Conservation (phyloP, 2,113 vertebrate genomes). For the Ptyas mucosa region DNA sequence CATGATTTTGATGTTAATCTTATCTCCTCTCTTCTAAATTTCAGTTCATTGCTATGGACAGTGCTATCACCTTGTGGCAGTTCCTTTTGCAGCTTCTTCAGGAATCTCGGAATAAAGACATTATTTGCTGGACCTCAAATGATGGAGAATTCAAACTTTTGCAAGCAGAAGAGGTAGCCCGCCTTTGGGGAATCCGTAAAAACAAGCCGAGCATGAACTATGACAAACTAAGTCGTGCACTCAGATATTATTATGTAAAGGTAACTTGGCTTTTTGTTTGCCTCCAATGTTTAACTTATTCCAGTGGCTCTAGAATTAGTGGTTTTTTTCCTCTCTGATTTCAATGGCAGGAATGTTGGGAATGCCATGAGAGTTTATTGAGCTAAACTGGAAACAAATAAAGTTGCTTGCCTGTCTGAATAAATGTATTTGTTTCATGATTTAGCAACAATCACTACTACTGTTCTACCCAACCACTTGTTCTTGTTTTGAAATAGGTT, state of each 20-base stretch:
- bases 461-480: neutral
- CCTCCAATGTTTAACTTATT: neutral
- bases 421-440: neutral
- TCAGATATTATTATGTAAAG: constrained; percentile 98
- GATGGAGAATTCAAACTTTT: constrained; percentile 96
- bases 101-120: constrained; percentile 86
- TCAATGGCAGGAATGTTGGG: constrained; percentile 17
- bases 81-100: constrained; percentile 95
- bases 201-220: constrained; percentile 99
- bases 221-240: constrained; percentile 95
- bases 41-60: constrained; percentile 89
- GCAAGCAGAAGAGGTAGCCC: constrained; percentile 95
- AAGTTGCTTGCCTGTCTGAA: neutral
- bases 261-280: constrained; percentile 64
- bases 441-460: neutral
- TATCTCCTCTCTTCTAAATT: constrained; percentile 45
- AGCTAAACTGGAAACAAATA: neutral
- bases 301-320: constrained; percentile 34
- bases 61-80: constrained; percentile 97
- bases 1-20: neutral
- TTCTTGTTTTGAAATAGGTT: neutral
- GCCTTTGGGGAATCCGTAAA: constrained; percentile 95
- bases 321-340: constrained; percentile 25
- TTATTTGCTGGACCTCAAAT: constrained; percentile 95
- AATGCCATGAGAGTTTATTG: neutral